Conservation (phyloP, 1,140 invertebrate genomes). For the Dinothrombium tinctorium region DNA sequence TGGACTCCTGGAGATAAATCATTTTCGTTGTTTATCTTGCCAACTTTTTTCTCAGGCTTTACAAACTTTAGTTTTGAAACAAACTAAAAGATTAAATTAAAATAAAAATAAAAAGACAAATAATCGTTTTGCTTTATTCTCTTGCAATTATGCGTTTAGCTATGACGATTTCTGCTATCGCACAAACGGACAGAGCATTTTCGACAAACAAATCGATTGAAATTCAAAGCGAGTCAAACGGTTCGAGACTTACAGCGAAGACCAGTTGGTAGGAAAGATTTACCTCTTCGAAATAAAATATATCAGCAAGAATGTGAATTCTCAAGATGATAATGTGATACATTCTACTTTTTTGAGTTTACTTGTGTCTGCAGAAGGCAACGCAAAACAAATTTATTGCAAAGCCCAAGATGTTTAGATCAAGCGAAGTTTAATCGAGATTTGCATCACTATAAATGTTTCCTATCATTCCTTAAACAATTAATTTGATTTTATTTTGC, state of each 20-base stretch:
- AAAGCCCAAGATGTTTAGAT: conserved; percentile 48
- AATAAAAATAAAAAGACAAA: too few relatives aligned
- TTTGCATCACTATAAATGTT: conserved; percentile 10
- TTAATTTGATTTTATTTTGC: background rate
- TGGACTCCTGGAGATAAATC: too few relatives aligned
- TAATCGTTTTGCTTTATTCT: too few relatives aligned
- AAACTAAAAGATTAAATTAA: too few relatives aligned
- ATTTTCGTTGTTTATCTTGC: too few relatives aligned
- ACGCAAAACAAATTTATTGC: conserved; percentile 55
- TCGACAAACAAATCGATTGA: conserved; percentile 13
- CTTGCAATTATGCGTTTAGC: too few relatives aligned
- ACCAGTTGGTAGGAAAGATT: conserved; percentile 17
- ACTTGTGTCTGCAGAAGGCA: conserved; percentile 43
- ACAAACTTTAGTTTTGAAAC: too few relatives aligned
- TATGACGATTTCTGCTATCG: too few relatives aligned
- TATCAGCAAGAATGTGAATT: too few relatives aligned
- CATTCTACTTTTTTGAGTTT: conserved; percentile 14
- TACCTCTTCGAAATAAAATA: background rate
- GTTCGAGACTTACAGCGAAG: conserved; percentile 16
- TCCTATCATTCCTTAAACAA: conserved; percentile 12
- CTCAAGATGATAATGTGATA: conserved; percentile 14
- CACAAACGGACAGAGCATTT: too few relatives aligned
- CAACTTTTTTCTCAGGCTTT: too few relatives aligned
- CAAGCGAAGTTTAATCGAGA: conserved; percentile 12
- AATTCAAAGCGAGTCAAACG: conserved; percentile 14